These are phyloP conservation scores for Coleophora deauratella DNA, from an alignment of 2,888 invertebrate genomes.

Conservation along the genomic window DNA sequence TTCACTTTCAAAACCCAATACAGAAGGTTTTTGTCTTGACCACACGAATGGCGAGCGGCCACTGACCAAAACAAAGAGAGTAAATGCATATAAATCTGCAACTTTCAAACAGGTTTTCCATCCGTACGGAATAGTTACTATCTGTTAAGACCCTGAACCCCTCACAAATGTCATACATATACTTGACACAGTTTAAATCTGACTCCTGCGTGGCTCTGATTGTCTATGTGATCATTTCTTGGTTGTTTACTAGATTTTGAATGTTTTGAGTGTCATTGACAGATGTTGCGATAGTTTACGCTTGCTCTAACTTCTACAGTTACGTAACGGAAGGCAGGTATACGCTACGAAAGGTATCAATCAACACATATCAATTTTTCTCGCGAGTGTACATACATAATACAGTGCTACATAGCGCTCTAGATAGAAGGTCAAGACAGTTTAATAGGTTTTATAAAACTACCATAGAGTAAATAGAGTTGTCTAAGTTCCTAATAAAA, in stretches of 20 bases:
- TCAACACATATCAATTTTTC: too few relatives aligned
- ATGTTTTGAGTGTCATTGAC: too few relatives aligned
- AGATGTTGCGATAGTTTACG: too few relatives aligned
- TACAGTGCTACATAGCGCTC: too few relatives aligned
- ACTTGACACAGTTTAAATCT: constrained; percentile 5
- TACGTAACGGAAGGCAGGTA: too few relatives aligned
- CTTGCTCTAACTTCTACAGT: too few relatives aligned
- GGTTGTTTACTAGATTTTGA: neutral
- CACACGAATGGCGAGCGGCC: constrained; percentile 4
- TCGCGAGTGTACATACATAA: too few relatives aligned
- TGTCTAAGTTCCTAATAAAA: too few relatives aligned
- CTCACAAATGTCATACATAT: constrained; percentile 7
- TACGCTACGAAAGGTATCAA: too few relatives aligned
- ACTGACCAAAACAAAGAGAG: constrained; percentile 10
- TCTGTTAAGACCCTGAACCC: constrained; percentile 8
- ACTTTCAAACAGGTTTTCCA: constrained; percentile 14
- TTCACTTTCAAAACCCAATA: constrained; percentile 3
- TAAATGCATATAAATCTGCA: constrained; percentile 9
- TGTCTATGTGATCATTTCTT: constrained; percentile 1
- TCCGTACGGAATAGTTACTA: constrained; percentile 2
- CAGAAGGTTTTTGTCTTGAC: constrained; percentile 4
- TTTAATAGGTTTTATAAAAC: too few relatives aligned
- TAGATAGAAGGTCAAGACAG: too few relatives aligned
- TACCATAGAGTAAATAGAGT: too few relatives aligned
- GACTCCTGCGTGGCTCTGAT: constrained; percentile 6